A percentile compares a stretch with the other conserved stretches of the same genome.
Conservation (phyloP, 2,113 vertebrate species). For the Pardalotus punctatus region DNA sequence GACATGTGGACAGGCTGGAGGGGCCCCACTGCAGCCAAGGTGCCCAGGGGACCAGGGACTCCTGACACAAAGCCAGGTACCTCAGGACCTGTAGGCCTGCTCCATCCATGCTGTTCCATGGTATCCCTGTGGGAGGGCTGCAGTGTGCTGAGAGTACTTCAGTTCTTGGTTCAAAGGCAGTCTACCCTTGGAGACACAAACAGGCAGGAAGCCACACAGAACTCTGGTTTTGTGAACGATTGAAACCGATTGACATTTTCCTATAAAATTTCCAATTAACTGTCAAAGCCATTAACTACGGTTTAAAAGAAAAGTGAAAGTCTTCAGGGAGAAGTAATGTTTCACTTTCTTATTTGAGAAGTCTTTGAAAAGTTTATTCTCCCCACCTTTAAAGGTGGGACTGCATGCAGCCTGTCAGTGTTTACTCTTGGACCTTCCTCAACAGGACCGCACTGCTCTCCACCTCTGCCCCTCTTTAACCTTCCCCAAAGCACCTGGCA, state of each 20-base stretch:
- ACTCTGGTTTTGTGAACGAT: background rate
- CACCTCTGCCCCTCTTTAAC: background rate
- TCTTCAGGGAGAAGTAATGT: background rate
- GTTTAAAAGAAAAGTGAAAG: background rate
- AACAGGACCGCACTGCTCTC: background rate
- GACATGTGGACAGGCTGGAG: background rate
- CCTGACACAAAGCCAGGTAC: background rate
- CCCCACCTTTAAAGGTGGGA: background rate
- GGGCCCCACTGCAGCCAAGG: background rate
- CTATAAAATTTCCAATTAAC: background rate
- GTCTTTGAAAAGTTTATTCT: background rate
- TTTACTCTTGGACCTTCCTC: background rate
- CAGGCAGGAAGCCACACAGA: conserved; percentile 9
- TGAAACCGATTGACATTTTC: background rate
- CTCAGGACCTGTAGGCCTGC: rapidly evolving
- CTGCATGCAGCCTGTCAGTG: background rate
- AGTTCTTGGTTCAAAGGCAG: background rate
- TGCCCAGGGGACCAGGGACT: background rate
- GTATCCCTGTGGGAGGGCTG: background rate
- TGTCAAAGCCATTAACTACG: background rate
- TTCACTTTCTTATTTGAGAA: background rate
- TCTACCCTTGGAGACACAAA: background rate
- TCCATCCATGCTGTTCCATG: rapidly evolving
- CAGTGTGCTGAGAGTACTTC: background rate
- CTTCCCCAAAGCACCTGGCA: background rate